Percentiles rank a stretch among this genome's conserved stretches.
These are phyloP conservation scores for Premnoplex brunnescens DNA, from an alignment of 2,797 vertebrate species.

Conservation along the genomic window DNA sequence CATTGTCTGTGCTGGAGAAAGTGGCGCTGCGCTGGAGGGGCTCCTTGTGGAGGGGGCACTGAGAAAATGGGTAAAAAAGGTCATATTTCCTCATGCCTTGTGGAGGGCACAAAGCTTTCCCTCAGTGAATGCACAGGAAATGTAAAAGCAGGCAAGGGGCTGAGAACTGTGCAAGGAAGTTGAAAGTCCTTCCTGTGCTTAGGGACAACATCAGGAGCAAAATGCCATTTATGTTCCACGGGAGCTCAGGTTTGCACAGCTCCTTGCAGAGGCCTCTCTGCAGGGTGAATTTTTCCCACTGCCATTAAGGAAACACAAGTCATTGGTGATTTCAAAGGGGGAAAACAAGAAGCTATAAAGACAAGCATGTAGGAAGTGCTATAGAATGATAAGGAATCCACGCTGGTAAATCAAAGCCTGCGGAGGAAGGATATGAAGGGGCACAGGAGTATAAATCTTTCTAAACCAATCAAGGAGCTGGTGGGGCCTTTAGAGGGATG, in stretches of 20 bases:
- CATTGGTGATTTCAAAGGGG: background rate
- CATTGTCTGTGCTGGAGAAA: background rate
- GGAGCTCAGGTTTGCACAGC: background rate
- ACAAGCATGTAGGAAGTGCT: conserved; percentile 42
- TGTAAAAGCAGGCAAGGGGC: background rate
- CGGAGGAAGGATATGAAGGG: conserved; percentile 49
- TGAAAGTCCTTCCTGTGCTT: conserved; percentile 39
- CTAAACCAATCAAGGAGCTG: background rate
- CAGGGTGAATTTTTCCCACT: background rate
- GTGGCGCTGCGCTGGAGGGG: background rate
- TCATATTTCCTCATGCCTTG: background rate
- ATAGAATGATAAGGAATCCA: conserved; percentile 31
- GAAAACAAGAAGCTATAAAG: background rate
- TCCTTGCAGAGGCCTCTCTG: background rate
- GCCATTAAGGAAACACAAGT: conserved; percentile 26
- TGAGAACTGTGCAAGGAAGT: conserved; percentile 1
- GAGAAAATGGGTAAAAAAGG: background rate
- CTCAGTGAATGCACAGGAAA: conserved; percentile 35
- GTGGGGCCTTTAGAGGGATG: conserved; percentile 3
- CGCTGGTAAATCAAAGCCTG: conserved; percentile 52
- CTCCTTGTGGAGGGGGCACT: background rate
- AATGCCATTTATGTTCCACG: background rate
- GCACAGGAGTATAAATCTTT: conserved; percentile 47
- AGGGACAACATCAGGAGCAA: background rate
- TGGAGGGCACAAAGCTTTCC: background rate